These are phyloP conservation scores for Dasypus novemcinctus DNA, from an alignment of 2,113 vertebrate genomes.

Conservation along the genomic window DNA sequence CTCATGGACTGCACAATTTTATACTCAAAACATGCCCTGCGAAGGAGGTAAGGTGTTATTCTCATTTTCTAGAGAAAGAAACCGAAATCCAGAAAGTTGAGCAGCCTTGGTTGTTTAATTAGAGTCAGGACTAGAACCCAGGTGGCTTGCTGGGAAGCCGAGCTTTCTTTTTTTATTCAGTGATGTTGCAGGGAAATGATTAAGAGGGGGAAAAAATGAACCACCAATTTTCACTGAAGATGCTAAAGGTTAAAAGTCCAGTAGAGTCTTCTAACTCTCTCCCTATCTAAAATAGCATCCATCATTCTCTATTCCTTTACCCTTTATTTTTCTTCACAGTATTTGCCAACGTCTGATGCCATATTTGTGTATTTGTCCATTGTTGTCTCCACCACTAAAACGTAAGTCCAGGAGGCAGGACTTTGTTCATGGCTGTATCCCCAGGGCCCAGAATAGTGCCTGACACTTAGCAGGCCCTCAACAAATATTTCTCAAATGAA, in stretches of 20 bases:
- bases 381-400: not conserved
- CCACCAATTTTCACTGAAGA: not conserved
- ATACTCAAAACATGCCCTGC: not conserved
- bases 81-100: not conserved
- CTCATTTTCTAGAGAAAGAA: conserved; percentile 23
- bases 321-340: not conserved
- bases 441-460: not conserved
- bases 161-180: not conserved
- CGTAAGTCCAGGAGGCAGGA: not conserved
- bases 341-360: not conserved
- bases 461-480: not conserved
- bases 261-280: not conserved
- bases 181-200: not conserved
- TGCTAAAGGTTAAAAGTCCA: not conserved
- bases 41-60: not conserved
- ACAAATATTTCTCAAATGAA: not conserved
- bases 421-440: not conserved
- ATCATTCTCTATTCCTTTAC: not conserved
- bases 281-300: not conserved
- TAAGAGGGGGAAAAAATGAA: not conserved
- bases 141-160: not conserved
- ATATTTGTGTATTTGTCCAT: not conserved
- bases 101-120: not conserved
- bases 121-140: conserved; percentile 21
- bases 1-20: not conserved